Percentiles rank a stretch among this genome's conserved stretches.
Conservation (phyloP, 2,888 invertebrate species). For the Ferrisia virgata region DNA sequence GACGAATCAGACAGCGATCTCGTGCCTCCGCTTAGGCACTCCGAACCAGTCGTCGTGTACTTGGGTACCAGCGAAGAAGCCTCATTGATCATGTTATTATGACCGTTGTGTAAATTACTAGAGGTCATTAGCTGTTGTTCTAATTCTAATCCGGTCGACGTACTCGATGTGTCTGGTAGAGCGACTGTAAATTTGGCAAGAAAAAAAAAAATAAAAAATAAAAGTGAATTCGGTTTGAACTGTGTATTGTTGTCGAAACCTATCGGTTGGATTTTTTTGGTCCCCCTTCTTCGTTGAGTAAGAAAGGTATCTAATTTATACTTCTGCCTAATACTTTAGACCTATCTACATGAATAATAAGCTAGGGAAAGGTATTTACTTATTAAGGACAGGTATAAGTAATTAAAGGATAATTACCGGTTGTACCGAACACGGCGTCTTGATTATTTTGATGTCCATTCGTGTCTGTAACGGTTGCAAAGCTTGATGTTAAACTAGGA, state of each 20-base stretch:
- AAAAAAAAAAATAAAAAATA: too few species aligned
- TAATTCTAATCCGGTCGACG: slow-evolving; percentile 57
- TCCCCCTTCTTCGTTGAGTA: too few species aligned
- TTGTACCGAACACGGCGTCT: slow-evolving; percentile 34
- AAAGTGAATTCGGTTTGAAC: not conserved
- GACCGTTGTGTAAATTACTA: slow-evolving; percentile 57
- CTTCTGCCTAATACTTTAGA: too few species aligned
- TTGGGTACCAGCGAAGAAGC: slow-evolving; percentile 57
- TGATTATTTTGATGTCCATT: slow-evolving; percentile 43
- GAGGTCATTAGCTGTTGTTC: slow-evolving; percentile 54
- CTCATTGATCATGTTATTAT: slow-evolving; percentile 52
- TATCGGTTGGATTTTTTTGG: too few species aligned
- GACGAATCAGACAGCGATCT: slow-evolving; percentile 78
- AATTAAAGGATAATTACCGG: slow-evolving; percentile 33
- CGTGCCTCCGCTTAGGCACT: slow-evolving; percentile 58
- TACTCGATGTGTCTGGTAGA: slow-evolving; percentile 46
- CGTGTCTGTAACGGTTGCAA: slow-evolving; percentile 60
- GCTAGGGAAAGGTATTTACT: too few species aligned
- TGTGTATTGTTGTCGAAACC: too few species aligned
- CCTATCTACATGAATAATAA: too few species aligned
- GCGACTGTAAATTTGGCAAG: slow-evolving; percentile 27
- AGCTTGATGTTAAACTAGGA: slow-evolving; percentile 69
- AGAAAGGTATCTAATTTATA: too few species aligned
- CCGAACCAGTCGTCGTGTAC: slow-evolving; percentile 61
- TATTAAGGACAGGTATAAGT: not conserved